Conservation (phyloP, 53 echinoderm and acorn worm genomes). For the Paracentrotus lividus region DNA sequence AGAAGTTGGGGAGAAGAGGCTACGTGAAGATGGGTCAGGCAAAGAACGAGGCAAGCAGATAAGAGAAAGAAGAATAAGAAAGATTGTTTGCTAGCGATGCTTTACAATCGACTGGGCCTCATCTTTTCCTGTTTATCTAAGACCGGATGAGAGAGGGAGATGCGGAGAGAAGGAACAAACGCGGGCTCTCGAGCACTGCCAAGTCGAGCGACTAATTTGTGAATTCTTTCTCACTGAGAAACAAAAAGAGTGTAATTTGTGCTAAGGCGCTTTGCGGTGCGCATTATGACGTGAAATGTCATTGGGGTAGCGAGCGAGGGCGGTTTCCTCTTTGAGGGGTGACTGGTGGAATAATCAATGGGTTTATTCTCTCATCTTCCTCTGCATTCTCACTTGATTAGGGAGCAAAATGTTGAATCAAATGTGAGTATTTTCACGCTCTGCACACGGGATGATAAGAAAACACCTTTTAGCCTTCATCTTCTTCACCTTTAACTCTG, state of each 20-base stretch:
- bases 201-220: neutral
- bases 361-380: conserved; percentile 4
- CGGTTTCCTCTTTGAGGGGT: conserved; percentile 39
- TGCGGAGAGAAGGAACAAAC: neutral
- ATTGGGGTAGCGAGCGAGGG: conserved; percentile 7
- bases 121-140: conserved; percentile 60
- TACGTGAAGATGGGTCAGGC: neutral
- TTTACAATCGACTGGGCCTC: conserved; percentile 44
- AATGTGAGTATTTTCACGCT: conserved; percentile 46
- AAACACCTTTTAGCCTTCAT: neutral
- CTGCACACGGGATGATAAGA: neutral
- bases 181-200: neutral
- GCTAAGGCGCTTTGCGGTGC: conserved; percentile 56
- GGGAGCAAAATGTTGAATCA: conserved; percentile 14
- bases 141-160: conserved; percentile 18
- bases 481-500: conserved; percentile 11
- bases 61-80: conserved; percentile 29
- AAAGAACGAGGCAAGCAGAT: neutral
- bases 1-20: neutral
- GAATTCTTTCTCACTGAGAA: conserved; percentile 11
- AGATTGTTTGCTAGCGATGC: conserved; percentile 53
- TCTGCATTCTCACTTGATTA: conserved; percentile 2
- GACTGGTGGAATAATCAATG: conserved; percentile 24
- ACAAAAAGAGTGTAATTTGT: conserved; percentile 58
- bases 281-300: conserved; percentile 48